Conservation (phyloP, 2,113 vertebrate genomes). For the Mungos mungo region DNA sequence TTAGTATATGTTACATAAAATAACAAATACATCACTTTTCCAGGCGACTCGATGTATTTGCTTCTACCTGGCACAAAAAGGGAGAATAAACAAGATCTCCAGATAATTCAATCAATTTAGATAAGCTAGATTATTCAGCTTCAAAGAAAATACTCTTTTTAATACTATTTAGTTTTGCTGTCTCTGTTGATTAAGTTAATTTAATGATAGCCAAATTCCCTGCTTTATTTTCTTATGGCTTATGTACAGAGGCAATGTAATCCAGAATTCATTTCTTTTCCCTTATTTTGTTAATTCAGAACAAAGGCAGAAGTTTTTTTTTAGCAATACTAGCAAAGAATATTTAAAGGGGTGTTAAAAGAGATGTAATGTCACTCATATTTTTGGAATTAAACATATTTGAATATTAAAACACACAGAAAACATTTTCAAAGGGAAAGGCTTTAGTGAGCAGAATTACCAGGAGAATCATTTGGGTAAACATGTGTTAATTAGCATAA, state of each 20-base stretch:
- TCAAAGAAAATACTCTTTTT: not conserved
- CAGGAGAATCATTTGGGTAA: not conserved
- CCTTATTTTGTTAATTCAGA: not conserved
- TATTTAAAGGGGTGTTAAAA: not conserved
- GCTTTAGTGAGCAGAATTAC: not conserved
- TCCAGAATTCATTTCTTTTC: not conserved
- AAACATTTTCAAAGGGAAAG: not conserved
- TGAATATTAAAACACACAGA: conserved; percentile 29
- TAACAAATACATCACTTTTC: not conserved
- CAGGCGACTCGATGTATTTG: not conserved
- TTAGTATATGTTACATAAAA: not conserved
- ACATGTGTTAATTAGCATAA: not conserved
- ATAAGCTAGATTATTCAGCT: not conserved
- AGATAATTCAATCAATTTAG: not conserved
- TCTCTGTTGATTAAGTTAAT: not conserved
- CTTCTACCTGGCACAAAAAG: not conserved
- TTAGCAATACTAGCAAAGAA: not conserved
- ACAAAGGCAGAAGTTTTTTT: not conserved
- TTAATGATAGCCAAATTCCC: not conserved
- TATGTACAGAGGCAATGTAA: not conserved
- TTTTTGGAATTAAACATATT: not conserved
- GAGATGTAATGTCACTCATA: not conserved
- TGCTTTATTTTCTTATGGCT: not conserved
- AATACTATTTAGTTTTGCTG: not conserved
- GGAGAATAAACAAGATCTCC: not conserved